Percentiles rank a stretch among this genome's conserved stretches.
phyloP scores from a whole-genome alignment of 2,888 invertebrate species.

The Lasioglossum calceatum region DNA sequence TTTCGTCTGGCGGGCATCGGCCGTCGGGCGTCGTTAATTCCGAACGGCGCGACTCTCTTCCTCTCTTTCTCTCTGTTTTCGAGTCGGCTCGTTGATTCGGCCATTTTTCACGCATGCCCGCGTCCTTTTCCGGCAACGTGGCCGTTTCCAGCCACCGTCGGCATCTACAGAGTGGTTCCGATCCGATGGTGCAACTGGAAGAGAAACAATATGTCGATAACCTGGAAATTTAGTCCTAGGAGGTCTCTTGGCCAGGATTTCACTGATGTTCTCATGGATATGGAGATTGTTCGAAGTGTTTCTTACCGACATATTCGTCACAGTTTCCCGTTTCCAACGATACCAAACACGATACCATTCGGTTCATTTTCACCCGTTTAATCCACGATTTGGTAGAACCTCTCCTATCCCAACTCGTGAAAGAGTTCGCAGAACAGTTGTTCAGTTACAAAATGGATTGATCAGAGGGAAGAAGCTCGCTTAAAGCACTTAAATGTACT shows the following conservation, averaged over 20 bases:
- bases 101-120: constrained; percentile 65
- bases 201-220: background rate
- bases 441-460: background rate
- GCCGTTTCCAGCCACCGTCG: background rate
- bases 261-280: background rate
- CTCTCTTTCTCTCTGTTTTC: background rate
- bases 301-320: background rate
- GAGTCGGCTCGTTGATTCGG: constrained; percentile 57
- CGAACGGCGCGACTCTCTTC: constrained; percentile 7
- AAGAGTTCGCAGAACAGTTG: background rate
- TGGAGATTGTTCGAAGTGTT: background rate
- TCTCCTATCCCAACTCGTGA: background rate
- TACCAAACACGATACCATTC: background rate
- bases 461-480: no score
- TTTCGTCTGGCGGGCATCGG: constrained; percentile 27
- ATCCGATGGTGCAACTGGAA: background rate
- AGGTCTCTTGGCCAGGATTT: background rate
- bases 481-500: no score
- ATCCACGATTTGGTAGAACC: background rate
- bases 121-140: constrained; percentile 34
- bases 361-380: background rate
- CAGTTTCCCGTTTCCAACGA: background rate
- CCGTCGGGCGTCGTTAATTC: constrained; percentile 49
- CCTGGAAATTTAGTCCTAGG: background rate
- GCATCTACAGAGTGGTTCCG: constrained; percentile 24